A percentile compares a stretch with the other conserved stretches of the same genome.
These are phyloP conservation scores for Platysternon megacephalum DNA, from an alignment of 2,113 vertebrate species.

Conservation along the genomic window DNA sequence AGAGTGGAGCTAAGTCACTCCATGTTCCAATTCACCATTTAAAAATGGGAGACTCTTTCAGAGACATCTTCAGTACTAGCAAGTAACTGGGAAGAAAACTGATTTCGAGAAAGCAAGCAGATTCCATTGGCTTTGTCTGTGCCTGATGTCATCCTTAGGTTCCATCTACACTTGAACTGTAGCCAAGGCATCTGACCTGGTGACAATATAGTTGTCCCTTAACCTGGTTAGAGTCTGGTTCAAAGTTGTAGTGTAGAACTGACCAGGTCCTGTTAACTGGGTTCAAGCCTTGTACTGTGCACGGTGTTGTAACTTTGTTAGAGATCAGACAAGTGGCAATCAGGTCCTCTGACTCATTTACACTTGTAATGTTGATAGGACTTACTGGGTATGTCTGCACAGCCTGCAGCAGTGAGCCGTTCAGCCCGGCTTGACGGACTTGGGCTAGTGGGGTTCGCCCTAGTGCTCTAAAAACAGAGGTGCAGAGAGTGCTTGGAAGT, in stretches of 20 bases:
- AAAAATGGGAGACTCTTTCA: neutral
- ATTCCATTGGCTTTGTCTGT: neutral
- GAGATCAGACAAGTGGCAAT: neutral
- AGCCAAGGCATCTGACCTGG: rapidly evolving
- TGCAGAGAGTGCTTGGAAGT: neutral
- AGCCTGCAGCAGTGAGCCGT: neutral
- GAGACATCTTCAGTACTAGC: neutral
- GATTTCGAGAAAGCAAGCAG: neutral
- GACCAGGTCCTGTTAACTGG: neutral
- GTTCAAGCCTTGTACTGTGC: neutral
- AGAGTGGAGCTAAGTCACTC: neutral
- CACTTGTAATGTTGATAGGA: neutral
- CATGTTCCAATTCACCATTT: neutral
- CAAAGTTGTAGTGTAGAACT: neutral
- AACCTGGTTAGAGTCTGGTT: neutral
- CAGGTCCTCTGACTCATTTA: neutral
- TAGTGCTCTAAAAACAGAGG: too few relatives aligned
- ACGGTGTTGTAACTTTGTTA: neutral
- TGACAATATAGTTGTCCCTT: rapidly evolving
- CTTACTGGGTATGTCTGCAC: neutral
- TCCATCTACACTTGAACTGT: neutral
- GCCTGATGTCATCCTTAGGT: neutral
- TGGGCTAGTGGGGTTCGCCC: too few relatives aligned
- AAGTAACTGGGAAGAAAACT: neutral
- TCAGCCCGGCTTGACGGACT: too few relatives aligned